Conservation (phyloP, 2,113 vertebrate genomes). For the Melanostigma gelatinosum region DNA sequence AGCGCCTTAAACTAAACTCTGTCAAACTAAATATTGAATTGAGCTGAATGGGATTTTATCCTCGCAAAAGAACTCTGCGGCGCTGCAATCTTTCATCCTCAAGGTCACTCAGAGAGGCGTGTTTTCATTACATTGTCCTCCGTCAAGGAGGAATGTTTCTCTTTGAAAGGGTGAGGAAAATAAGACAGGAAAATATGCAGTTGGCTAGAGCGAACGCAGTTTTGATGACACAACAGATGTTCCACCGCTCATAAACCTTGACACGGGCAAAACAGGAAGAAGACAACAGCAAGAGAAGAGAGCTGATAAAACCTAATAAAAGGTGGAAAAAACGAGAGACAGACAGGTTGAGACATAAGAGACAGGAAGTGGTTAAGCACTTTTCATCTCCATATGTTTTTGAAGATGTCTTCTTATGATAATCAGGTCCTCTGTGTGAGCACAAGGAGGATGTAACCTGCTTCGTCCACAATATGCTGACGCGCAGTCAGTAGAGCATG, state of each 20-base stretch:
- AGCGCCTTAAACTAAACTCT: conserved; percentile 25
- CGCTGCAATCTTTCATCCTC: conserved; percentile 59
- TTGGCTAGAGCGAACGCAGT: not conserved
- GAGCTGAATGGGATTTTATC: conserved; percentile 44
- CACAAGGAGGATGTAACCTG: not conserved
- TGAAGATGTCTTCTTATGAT: conserved; percentile 40
- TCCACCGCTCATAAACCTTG: conserved; percentile 58
- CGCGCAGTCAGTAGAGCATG: not conserved
- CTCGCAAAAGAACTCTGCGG: conserved; percentile 27
- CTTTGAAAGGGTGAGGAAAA: conserved; percentile 50
- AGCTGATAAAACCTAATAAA: conserved; percentile 10
- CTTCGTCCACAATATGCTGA: conserved; percentile 2
- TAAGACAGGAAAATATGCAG: conserved; percentile 45
- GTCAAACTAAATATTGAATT: conserved; percentile 20
- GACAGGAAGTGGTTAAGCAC: conserved; percentile 30
- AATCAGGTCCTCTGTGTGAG: conserved; percentile 32
- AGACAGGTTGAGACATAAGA: conserved; percentile 20
- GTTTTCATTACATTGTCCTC: conserved; percentile 51
- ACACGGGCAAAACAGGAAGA: conserved; percentile 46
- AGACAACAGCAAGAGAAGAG: conserved; percentile 19
- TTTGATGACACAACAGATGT: conserved; percentile 63
- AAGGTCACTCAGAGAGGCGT: conserved; percentile 56
- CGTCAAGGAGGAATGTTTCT: conserved; percentile 38
- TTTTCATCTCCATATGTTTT: conserved; percentile 31
- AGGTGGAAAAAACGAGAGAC: not conserved